Evolutionary conservation across 1,140 invertebrate species (phyloP).

Genomic region (Nymphalis io): DNA sequence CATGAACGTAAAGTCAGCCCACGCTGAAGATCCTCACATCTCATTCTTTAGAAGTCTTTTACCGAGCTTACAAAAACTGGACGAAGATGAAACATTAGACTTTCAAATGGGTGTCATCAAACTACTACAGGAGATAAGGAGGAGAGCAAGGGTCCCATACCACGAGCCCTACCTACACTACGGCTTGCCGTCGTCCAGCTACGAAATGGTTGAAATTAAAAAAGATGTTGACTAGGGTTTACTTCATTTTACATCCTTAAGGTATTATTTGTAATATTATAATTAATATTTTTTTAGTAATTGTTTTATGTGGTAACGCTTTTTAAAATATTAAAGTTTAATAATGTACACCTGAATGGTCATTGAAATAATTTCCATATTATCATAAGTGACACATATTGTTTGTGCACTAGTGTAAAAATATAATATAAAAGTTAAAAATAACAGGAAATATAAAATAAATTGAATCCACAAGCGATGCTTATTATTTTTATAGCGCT

Average conservation of each 20-base stretch:
- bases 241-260: neutral
- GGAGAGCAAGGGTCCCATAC: neutral
- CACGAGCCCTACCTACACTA: neutral
- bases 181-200: neutral
- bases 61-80: constrained; percentile 14
- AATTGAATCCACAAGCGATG: too few relatives aligned
- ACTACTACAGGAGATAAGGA: constrained; percentile 12
- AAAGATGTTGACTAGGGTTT: neutral
- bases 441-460: too few relatives aligned
- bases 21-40: constrained; percentile 11
- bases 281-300: neutral
- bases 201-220: neutral
- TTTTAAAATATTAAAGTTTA: too few relatives aligned
- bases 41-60: constrained; percentile 18
- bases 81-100: constrained; percentile 15
- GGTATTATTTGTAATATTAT: neutral
- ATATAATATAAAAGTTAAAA: too few relatives aligned
- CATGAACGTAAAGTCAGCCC: neutral
- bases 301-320: too few relatives aligned
- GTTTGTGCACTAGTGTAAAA: too few relatives aligned
- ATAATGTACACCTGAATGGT: too few relatives aligned
- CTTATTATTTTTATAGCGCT: too few relatives aligned
- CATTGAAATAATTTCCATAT: too few relatives aligned
- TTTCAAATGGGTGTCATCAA: constrained; percentile 17
- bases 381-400: too few relatives aligned